phyloP scores from a whole-genome alignment of 2,797 vertebrate genomes.

The Enteromius viviparus region DNA sequence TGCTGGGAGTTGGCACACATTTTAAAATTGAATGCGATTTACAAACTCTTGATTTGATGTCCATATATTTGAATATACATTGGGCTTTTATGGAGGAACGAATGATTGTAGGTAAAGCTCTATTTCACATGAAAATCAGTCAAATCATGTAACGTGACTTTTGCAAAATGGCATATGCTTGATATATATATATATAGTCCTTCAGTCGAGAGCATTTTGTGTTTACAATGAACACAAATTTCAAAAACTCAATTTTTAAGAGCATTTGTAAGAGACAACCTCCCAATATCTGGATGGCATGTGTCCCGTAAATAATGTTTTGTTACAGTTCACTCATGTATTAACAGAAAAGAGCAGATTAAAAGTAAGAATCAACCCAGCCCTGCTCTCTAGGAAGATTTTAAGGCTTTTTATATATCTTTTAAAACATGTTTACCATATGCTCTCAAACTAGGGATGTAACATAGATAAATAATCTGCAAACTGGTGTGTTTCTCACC shows the following conservation, averaged over 20 bases:
- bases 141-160: too few species aligned
- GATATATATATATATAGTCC: too few species aligned
- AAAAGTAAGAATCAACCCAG: not conserved
- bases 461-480: too few species aligned
- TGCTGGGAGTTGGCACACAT: not conserved
- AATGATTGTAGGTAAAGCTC: too few species aligned
- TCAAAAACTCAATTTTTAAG: too few species aligned
- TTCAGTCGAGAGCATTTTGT: too few species aligned
- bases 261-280: too few species aligned
- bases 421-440: not conserved
- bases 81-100: too few species aligned
- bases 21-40: not conserved
- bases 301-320: not conserved
- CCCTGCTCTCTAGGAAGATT: not conserved
- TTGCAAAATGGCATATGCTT: too few species aligned
- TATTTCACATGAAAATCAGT: too few species aligned
- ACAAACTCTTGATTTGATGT: not conserved
- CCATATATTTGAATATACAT: not conserved
- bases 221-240: too few species aligned
- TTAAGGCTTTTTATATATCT: not conserved
- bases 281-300: not conserved
- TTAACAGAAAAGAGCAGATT: not conserved
- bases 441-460: not conserved
- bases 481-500: constrained; percentile 70
- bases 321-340: not conserved